Evolutionary conservation across 2,888 invertebrate species (phyloP).

Genomic region (Zelleria hepariella): DNA sequence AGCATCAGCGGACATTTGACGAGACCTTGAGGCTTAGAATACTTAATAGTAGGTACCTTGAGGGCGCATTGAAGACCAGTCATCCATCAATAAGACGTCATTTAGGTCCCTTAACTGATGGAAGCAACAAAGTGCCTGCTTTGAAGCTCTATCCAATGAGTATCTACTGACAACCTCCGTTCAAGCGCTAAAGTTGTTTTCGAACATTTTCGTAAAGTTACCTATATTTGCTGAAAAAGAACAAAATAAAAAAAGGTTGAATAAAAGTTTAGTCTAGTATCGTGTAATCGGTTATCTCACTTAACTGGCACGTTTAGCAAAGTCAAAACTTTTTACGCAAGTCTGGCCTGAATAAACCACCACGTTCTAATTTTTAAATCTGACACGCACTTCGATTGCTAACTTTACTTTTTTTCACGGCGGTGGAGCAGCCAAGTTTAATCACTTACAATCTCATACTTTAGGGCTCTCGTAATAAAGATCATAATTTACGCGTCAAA

Average conservation of each 20-base stretch:
- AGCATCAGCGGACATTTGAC: too few species aligned
- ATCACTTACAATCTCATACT: slow-evolving; percentile 24
- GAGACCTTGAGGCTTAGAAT: too few species aligned
- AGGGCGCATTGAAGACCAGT: too few species aligned
- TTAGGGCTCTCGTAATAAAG: slow-evolving; percentile 19
- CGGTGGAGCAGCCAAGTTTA: background rate
- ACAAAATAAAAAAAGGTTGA: background rate
- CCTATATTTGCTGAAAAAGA: background rate
- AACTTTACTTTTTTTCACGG: background rate
- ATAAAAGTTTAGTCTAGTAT: background rate
- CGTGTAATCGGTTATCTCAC: too few species aligned
- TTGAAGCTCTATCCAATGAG: too few species aligned
- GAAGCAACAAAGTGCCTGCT: too few species aligned
- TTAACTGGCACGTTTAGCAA: background rate
- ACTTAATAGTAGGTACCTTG: too few species aligned
- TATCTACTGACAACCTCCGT: too few species aligned
- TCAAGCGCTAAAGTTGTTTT: too few species aligned
- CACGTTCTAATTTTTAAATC: background rate
- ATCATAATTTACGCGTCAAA: slow-evolving; percentile 22
- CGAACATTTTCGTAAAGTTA: too few species aligned
- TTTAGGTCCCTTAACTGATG: too few species aligned
- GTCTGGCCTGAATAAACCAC: background rate
- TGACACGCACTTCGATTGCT: background rate
- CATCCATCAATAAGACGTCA: too few species aligned
- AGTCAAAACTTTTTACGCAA: background rate